These are phyloP conservation scores for Halcyon leucocephala DNA, from an alignment of 2,797 vertebrate genomes.

Conservation along the genomic window DNA sequence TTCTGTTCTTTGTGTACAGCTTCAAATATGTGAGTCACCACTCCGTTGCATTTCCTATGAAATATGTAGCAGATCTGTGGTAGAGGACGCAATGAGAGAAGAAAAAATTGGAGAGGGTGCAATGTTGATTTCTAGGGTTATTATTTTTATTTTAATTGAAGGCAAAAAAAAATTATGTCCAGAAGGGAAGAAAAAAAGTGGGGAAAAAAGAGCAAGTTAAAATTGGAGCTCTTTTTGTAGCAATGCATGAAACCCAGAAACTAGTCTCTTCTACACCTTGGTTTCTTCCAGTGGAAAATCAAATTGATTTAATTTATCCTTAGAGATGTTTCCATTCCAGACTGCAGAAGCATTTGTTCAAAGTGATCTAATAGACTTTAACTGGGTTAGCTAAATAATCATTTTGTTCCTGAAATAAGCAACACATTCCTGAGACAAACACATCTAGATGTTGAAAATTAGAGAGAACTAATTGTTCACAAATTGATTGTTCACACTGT, in stretches of 20 bases:
- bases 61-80: background rate
- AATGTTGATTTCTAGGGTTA: background rate
- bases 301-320: background rate
- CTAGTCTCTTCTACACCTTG: background rate
- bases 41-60: background rate
- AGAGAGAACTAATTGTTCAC: background rate
- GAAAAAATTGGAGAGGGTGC: background rate
- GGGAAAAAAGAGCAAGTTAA: background rate
- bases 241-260: background rate
- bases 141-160: background rate
- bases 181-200: fast-evolving
- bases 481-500: background rate
- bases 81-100: background rate
- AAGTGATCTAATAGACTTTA: background rate
- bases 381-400: background rate
- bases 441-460: background rate
- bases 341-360: background rate
- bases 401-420: background rate
- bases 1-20: background rate
- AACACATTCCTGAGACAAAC: background rate
- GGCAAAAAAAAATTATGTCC: background rate
- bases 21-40: background rate
- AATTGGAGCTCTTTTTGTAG: background rate
- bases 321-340: background rate
- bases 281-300: background rate